Evolutionary conservation across 1,140 invertebrate species (phyloP), one percentile per base, ranked within the genome.

Genomic region (Zelostemma sp.): DNA sequence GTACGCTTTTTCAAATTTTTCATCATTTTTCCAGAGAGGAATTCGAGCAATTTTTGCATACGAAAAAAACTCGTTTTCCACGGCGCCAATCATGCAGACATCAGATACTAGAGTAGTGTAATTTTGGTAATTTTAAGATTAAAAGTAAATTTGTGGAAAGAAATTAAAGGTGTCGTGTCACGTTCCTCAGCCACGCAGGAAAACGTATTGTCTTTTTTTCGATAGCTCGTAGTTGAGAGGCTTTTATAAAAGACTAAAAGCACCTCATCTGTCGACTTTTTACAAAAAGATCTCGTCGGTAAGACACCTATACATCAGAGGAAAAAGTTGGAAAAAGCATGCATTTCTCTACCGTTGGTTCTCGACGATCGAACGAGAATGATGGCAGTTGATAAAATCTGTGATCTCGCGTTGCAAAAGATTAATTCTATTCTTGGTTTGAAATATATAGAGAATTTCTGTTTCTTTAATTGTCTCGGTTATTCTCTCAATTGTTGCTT

Each of bases 151-250:
- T 25, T 8, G 21, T 38, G 11, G 19, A 12, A 47, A 25, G 5
- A n/a, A 47, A 19, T n/a, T 4, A 19, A 2, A 18, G 19, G 11
- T 41, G 14, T 8, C 48, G 25, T 8, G 51, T 46, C 47, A 67
- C 68, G 60, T 71, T 63, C 64, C 63, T 48, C 17, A 43, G 35
- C 11, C 11, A 48, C 31, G 56, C 64, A 57, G 62, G 62, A 48
- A 50, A 12, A 28, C 16, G 64, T 46, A 71, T 71, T 71, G 58
- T 71, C 47, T 25, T 25, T 71, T 31, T 15, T 31, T 50, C 61
- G 41, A 59, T 61, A 18, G 66, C 47, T 38, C 51, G 64, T 55
- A 51, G 59, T 54, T 40, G 50, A 47, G 18, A 17, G 25, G 21
- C 55, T 33, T 31, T 48, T 35, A 18, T 48, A 48, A 58, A 33